These are phyloP conservation scores for Molossus molossus DNA, from an alignment of 2,797 vertebrate genomes.

Conservation along the genomic window DNA sequence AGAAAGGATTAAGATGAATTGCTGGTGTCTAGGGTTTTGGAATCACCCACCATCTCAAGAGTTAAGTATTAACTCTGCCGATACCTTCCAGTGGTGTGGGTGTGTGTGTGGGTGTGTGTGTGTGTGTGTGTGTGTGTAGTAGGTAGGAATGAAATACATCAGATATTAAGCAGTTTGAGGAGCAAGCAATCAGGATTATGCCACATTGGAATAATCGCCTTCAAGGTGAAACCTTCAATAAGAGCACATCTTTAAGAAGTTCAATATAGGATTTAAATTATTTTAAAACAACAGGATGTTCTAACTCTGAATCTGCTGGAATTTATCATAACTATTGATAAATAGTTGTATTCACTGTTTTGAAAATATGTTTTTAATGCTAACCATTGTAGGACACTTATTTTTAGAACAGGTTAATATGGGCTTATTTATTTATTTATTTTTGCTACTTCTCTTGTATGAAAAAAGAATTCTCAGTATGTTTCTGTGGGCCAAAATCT, in stretches of 20 bases:
- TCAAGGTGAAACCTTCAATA: conserved; percentile 26
- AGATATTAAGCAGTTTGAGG: conserved; percentile 19
- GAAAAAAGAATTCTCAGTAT: conserved; percentile 45
- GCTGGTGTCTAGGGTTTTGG: background rate
- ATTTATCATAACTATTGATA: conserved; percentile 27
- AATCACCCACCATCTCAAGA: conserved; percentile 54
- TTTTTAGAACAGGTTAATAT: conserved; percentile 42
- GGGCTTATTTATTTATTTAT: background rate
- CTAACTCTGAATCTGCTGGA: background rate
- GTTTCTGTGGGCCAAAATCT: conserved; percentile 1
- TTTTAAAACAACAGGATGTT: conserved; percentile 54
- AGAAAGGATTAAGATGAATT: conserved; percentile 65
- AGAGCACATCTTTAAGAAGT: conserved; percentile 59
- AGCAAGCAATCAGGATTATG: conserved; percentile 30
- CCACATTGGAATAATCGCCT: conserved; percentile 8
- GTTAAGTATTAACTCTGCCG: conserved; percentile 78
- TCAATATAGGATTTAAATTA: conserved; percentile 30
- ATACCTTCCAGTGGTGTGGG: background rate
- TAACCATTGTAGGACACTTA: conserved; percentile 12
- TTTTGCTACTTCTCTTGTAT: conserved; percentile 46
- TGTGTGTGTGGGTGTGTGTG: background rate
- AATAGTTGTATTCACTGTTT: conserved; percentile 32
- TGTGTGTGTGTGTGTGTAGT: background rate
- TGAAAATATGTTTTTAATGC: conserved; percentile 32
- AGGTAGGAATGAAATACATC: background rate